Base-by-base conservation (phyloP, 64 coral and sea anemone species). In the Pocillopora verrucosa region DNA sequence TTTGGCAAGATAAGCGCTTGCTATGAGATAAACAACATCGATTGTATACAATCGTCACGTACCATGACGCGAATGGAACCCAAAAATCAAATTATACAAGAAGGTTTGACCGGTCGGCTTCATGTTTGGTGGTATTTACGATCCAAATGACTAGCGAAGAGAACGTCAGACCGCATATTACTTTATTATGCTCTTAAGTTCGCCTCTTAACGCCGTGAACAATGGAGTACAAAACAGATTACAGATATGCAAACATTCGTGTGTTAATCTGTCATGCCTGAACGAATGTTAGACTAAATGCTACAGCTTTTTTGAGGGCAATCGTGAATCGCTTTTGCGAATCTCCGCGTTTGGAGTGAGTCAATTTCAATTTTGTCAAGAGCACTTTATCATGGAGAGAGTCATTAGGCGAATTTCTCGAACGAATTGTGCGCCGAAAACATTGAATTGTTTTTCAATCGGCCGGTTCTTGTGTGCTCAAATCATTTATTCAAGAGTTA, bases 201-300 rank as follows among this genome's bases (percentile, higher is more conserved):
- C 65, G 82, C 37, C 82, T 72, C 64, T 85, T 85, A 70, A 72
- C 65, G 65, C 36, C 30, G 37, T 1, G 36, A 12, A 85, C 65
- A 85, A 85, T 85, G 72, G 37, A 85, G 64, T 85, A 72, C 82
- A 70, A 85, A 85, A 85, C 82, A 85, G 82, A 85, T 85, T 85
- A 72, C 36, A 85, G 37, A 56, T 72, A 85, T 85, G 65, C 82
- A 85, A 85, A 85, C 64, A 85, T 72, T 85, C 64, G 82, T 85
- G 69, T 72, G 16, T 41, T 85, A 70, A 85, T 85, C 82, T 72
- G 82, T 85, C 82, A 85, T 85, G 82, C 17, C 82, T 85, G 63
- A 72, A 37, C 36, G 82, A 85, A 84, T 69, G 30, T 13, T 84
- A 56, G 20, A 56, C 64, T 37, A 85, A 85, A 69, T 57, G n/a